These are phyloP conservation scores for Enoplolaimus lenunculus DNA, from an alignment of 2,888 invertebrate species.

Conservation along the genomic window DNA sequence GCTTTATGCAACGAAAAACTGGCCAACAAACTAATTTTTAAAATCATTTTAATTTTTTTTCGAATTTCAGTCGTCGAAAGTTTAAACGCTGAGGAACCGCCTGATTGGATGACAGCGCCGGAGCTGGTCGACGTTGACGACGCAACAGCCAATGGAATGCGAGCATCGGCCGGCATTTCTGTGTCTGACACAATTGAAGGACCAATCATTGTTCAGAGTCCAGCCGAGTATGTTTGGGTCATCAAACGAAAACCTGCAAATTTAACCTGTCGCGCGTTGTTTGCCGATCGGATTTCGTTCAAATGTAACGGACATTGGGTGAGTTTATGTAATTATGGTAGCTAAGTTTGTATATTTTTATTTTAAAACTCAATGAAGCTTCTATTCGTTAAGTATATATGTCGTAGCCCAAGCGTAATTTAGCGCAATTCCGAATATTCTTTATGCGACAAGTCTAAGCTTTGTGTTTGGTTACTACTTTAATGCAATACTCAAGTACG, in stretches of 20 bases:
- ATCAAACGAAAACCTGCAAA: conserved; percentile 78
- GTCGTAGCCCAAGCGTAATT: too few species aligned
- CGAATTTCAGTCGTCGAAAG: conserved; percentile 1
- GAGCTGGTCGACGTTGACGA: conserved; percentile 7
- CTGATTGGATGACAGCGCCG: conserved; percentile 6
- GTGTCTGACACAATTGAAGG: not conserved
- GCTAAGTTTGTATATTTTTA: too few species aligned
- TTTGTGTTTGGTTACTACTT: too few species aligned
- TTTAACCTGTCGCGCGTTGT: conserved; percentile 73
- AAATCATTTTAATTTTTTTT: not conserved
- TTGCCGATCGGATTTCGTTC: conserved; percentile 75
- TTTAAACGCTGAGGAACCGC: conserved; percentile 13
- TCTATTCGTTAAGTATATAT: too few species aligned
- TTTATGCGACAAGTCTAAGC: too few species aligned
- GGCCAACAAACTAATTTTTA: too few species aligned
- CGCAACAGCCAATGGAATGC: not conserved
- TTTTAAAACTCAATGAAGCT: too few species aligned
- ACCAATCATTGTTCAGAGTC: conserved; percentile 73
- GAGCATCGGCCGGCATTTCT: not conserved
- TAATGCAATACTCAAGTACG: too few species aligned
- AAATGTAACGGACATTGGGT: conserved; percentile 57
- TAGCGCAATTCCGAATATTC: too few species aligned
- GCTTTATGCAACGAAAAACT: too few species aligned
- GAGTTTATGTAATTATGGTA: too few species aligned
- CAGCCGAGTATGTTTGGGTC: conserved; percentile 65